Evolutionary conservation across 1,140 invertebrate species (phyloP).

Genomic region (Helicoverpa armigera): DNA sequence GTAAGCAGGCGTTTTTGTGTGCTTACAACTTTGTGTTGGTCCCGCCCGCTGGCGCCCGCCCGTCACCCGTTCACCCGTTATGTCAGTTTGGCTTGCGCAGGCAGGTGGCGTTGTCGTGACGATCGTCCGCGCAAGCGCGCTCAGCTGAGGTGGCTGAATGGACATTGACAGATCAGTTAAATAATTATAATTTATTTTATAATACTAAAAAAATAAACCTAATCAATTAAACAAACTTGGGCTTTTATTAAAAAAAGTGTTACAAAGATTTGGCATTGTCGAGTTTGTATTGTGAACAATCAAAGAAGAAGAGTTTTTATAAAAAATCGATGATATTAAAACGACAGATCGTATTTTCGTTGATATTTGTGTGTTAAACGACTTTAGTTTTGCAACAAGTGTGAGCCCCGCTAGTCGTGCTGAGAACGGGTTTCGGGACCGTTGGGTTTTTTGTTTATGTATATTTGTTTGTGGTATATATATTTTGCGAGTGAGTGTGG

Average conservation of each 20-base stretch:
- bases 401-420: slow-evolving; percentile 64
- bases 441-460: slow-evolving; percentile 76
- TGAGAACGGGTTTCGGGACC: slow-evolving; percentile 75
- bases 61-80: slow-evolving; percentile 61
- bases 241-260: slow-evolving; percentile 61
- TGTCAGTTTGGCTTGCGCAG: slow-evolving; percentile 69
- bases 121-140: slow-evolving; percentile 65
- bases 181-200: slow-evolving; percentile 70
- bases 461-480: slow-evolving; percentile 68
- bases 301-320: slow-evolving; percentile 52
- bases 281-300: slow-evolving; percentile 59
- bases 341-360: slow-evolving; percentile 68
- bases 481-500: slow-evolving; percentile 72
- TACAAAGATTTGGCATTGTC: slow-evolving; percentile 55
- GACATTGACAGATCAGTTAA: slow-evolving; percentile 70
- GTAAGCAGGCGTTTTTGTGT: slow-evolving; percentile 49
- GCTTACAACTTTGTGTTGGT: slow-evolving; percentile 59
- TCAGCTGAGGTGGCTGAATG: slow-evolving; percentile 62
- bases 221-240: slow-evolving; percentile 63
- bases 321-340: slow-evolving; percentile 76
- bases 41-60: slow-evolving; percentile 55
- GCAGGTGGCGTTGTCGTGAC: slow-evolving; percentile 69
- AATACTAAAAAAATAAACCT: slow-evolving; percentile 64
- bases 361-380: slow-evolving; percentile 65
- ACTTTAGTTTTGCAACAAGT: slow-evolving; percentile 77